Conservation (phyloP, 1,140 invertebrate genomes). For the Anastrepha ludens region DNA sequence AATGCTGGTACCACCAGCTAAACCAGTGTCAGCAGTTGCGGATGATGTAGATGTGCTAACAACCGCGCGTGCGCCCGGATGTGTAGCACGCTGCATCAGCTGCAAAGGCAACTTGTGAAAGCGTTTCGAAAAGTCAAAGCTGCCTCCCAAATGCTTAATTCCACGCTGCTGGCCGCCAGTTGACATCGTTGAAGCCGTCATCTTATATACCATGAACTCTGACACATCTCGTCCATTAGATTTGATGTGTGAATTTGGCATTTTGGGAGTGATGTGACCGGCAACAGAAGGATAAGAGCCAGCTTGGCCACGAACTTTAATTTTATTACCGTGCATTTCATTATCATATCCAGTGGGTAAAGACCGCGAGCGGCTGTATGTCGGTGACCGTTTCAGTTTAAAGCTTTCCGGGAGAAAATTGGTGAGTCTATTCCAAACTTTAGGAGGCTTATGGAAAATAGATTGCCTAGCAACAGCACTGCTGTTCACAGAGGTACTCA, state of each 20-base stretch:
- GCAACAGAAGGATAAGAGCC: constrained; percentile 63
- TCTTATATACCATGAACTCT: background rate
- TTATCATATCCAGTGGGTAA: constrained; percentile 82
- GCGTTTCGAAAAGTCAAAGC: constrained; percentile 64
- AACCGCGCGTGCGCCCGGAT: constrained; percentile 43
- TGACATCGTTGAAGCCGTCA: constrained; percentile 15
- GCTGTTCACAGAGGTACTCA: constrained; percentile 52
- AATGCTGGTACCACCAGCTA: constrained; percentile 59
- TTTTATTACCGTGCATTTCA: constrained; percentile 58
- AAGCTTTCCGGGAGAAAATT: constrained; percentile 86
- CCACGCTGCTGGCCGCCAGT: constrained; percentile 30
- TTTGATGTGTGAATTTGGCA: constrained; percentile 19
- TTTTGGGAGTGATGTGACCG: background rate
- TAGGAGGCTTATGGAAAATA: constrained; percentile 71
- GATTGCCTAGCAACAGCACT: too few species aligned
- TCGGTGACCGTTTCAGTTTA: constrained; percentile 79
- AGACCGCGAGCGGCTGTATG: constrained; percentile 86
- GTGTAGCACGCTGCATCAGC: constrained; percentile 58
- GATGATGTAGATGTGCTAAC: constrained; percentile 33
- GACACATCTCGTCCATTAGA: background rate
- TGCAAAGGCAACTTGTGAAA: constrained; percentile 65
- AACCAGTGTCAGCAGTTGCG: background rate
- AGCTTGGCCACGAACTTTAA: constrained; percentile 63
- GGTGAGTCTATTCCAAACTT: constrained; percentile 67
- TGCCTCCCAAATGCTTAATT: constrained; percentile 22